A percentile compares a stretch with the other conserved stretches of the same genome.
phyloP scores from a whole-genome alignment of 1,140 invertebrate species.

The Pararge aegeria region DNA sequence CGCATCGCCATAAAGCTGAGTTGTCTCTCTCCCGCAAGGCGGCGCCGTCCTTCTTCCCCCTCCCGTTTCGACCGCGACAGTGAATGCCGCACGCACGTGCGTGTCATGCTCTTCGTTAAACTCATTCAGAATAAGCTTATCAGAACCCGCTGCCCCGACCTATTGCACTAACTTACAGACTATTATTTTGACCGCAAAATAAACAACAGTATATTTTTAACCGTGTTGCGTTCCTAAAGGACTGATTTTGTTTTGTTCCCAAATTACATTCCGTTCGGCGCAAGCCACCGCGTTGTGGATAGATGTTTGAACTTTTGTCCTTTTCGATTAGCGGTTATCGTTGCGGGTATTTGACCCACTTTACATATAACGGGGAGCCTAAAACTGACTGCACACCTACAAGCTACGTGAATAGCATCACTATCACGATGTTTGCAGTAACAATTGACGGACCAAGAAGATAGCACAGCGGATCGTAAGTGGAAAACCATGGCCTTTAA shows the following conservation, averaged over 20 bases:
- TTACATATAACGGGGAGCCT: not conserved
- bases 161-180: conserved; percentile 43
- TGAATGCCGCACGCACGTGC: conserved; percentile 68
- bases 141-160: conserved; percentile 42
- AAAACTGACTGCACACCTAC: not conserved
- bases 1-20: conserved; percentile 57
- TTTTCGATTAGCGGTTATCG: conserved; percentile 75
- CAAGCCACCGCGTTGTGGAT: conserved; percentile 58
- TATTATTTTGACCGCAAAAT: conserved; percentile 23
- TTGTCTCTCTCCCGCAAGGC: conserved; percentile 68
- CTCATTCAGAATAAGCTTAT: conserved; percentile 39
- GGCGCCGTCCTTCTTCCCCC: conserved; percentile 48
- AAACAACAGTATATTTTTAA: conserved; percentile 51
- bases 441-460: no score
- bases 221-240: conserved; percentile 56
- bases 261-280: conserved; percentile 43
- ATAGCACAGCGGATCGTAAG: no score
- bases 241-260: conserved; percentile 52
- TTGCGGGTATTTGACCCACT: conserved; percentile 38
- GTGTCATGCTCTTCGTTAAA: conserved; percentile 58
- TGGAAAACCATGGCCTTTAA: no score
- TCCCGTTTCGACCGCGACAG: conserved; percentile 21
- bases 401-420: no score
- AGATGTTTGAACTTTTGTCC: conserved; percentile 73
- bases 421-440: no score